Evolutionary conservation across 2,113 vertebrate genomes (phyloP), one percentile per base, ranked within the genome.

Genomic region (Corydoras maculifer): DNA sequence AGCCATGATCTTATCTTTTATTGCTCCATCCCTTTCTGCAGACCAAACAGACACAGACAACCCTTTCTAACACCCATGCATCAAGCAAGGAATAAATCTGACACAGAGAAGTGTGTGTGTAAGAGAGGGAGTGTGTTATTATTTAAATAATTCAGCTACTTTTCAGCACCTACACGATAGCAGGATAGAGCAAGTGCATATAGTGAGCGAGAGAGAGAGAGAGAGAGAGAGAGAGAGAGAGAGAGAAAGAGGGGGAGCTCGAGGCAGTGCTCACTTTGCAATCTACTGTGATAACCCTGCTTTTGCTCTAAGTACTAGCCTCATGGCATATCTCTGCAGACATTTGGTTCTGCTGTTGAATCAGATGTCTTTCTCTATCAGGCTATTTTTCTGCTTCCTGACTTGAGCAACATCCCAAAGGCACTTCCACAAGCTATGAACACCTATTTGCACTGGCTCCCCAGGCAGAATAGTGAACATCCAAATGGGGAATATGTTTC

Each of bases 51-150:
- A 86, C 90, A 85, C 86, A 81, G 81, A 82, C 84, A 69, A 79
- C 83, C 84, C 77, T 0, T 15, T 68, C 43, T 69, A 75, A 80
- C 80, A 79, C 88, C 73, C 49, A 77, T 82, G 84, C 84, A 79
- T 82, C 76, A 68, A 83, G 85, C 83, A 74, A 32, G 58, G 88
- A 85, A 92, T 92, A 90, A 91, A 93, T 93, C 91, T 92, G 81
- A 87, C 88, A 88, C 89, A 83, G 85, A 83, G 75, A 62, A 62
- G 65, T 14, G 70, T 2, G 63, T 30, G 66, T 13, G 58, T 15
- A 58, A 31, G 53, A 11, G 8, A 18, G 53, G 8, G 67, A 62
- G 31, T 70, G 73, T 65, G 67, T 81, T 75, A 77, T 79, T 68
- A 59, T 71, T 69, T 77, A 64, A 81, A 77, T 81, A 77, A 81